Base-by-base conservation (phyloP, 1,140 invertebrate species). In the Leptinotarsa texana region DNA sequence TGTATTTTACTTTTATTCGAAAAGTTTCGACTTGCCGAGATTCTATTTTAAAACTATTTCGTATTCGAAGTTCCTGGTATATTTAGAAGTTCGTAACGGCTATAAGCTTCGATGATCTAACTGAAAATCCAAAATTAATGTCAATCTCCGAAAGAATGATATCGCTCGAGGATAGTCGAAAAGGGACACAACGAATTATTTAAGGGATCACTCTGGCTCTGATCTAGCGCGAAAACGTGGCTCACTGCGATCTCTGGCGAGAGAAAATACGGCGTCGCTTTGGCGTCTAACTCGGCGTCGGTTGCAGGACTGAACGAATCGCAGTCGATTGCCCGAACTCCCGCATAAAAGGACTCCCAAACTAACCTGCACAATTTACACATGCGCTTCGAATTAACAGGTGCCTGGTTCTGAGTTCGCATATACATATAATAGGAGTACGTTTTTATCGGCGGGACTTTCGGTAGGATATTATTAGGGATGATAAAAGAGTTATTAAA, bases 311-410 rank as follows among this genome's bases (percentile, higher is more conserved):
- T 73, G 71, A 73, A 48, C 61, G 63, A 47, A 21, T 22, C 24
- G 48, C 22, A 42, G 18, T 27, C 24, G 63, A 49, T 47, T 27
- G 71, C 24, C 57, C 18, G 33, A 74, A 74, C 63, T 70, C 72
- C 62, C 65, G 73, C 75, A 74, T 69, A 71, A 77, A 74, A 77
- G 68, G 73, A 77, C 47, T 74, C 67, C 62, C 42, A 47, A 73
- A 69, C 75, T 72, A 73, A 74, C 73, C 75, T 74, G 75, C 68
- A 77, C 74, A 75, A 75, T 72, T 71, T 75, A 75, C 72, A 74
- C 75, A 77, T 77, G 75, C 75, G 75, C 75, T 67, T 63, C 21
- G 74, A 77, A 77, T 77, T 77, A 77, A 77, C 75, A 77, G 75
- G 75, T 77, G 75, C 73, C 72, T 42, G 73, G 73, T 51, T 48